Evolutionary conservation across 2,113 vertebrate species (phyloP), one percentile per base, ranked within the genome.

Genomic region (Heliornis fulica): DNA sequence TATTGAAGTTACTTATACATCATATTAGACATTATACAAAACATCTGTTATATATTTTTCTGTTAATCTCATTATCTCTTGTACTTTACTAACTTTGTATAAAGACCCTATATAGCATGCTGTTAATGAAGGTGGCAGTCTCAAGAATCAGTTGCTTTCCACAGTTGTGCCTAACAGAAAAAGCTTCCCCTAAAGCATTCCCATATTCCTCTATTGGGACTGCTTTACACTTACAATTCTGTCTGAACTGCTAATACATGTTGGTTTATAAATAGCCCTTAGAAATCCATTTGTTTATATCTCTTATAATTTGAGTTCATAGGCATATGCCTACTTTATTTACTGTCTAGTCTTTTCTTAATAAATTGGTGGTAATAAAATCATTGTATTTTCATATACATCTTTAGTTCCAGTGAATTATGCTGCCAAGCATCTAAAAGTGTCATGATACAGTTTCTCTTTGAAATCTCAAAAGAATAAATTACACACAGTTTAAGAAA

Each of bases 51-150:
- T 34, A 50, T 45, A 90, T 93, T 89, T 91, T 93, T 88, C 64
- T 90, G 75, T 77, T 92, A 95, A 93, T 92, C 50, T 81, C 83
- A 90, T 94, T 97, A 93, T 96, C 90, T 96, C 83, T 83, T 83
- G 45, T 50, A 59, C 64, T 88, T 93, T 66, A 70, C 31, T 94
- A 80, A 85, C 41, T 89, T 89, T 77, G 8, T 86, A 59, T 54
- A 86, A 89, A 97, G 79, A 77, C 54, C 11, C 54, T 90, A 65
- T 14, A 63, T 41, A 93, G 65, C 38, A 70, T 80, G 34, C 21
- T 36, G 11, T 53, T 92, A 54, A 65, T 53, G 63, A 95, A 83
- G 32, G 54, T 86, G 41, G 36, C 25, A 90, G 54, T 61, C 50
- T 94, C 54, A 86, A 86, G 29, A 90, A 70, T 32, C 88, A 74